Conservation (phyloP, 2,888 invertebrate species). For the Netelia fuscicornis region DNA sequence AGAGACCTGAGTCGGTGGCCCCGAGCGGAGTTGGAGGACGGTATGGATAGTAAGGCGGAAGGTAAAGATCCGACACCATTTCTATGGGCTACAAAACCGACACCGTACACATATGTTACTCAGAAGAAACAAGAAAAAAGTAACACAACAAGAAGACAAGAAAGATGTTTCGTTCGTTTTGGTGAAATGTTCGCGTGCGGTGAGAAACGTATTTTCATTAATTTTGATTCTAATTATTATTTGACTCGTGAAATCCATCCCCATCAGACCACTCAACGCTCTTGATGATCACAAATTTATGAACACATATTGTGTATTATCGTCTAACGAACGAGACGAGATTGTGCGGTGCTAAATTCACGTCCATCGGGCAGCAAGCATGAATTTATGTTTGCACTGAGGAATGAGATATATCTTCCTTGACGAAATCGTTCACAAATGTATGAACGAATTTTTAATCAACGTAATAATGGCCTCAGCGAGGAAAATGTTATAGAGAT, state of each 20-base stretch:
- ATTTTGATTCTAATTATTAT: neutral
- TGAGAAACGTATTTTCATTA: neutral
- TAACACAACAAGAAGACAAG: constrained; percentile 62
- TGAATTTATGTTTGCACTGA: neutral
- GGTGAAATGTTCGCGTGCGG: neutral
- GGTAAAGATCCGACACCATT: constrained; percentile 92
- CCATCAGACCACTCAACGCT: neutral
- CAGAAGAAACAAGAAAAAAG: constrained; percentile 84
- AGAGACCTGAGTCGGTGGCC: constrained; percentile 66
- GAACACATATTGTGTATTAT: neutral
- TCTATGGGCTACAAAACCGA: constrained; percentile 88
- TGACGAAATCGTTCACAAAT: too few relatives aligned
- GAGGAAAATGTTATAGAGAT: neutral
- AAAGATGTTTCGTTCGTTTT: constrained; percentile 24
- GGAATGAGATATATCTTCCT: neutral
- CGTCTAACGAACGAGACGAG: neutral
- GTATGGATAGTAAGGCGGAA: constrained; percentile 86
- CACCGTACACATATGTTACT: constrained; percentile 67
- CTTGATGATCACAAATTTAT: too few relatives aligned
- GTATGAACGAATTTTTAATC: too few relatives aligned
- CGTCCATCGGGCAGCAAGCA: neutral
- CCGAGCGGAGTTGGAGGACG: constrained; percentile 82
- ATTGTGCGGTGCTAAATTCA: neutral
- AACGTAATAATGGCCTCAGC: neutral
- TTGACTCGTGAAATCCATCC: neutral